phyloP scores from a whole-genome alignment of 2,797 vertebrate genomes.

The Scomberomorus guttatus region DNA sequence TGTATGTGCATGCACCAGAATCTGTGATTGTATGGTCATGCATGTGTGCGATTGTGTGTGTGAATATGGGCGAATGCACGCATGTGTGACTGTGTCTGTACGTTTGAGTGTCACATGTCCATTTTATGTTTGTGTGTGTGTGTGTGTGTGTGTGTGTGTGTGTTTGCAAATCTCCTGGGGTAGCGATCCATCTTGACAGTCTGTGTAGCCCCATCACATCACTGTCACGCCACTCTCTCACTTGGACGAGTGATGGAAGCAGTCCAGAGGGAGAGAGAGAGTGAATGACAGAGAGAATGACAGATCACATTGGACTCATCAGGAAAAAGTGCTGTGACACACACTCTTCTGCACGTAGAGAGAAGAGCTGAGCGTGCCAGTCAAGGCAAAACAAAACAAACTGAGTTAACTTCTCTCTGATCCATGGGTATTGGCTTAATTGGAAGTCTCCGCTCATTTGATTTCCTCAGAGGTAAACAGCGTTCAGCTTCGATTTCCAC shows the following conservation, averaged over 20 bases:
- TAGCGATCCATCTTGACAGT: slow-evolving; percentile 83
- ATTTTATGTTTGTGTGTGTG: slow-evolving; percentile 43
- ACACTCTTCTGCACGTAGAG: slow-evolving; percentile 54
- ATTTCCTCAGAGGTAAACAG: slow-evolving; percentile 62
- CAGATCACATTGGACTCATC: slow-evolving; percentile 76
- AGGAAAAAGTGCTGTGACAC: slow-evolving; percentile 77
- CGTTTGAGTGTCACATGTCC: slow-evolving; percentile 54
- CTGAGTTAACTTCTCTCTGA: slow-evolving; percentile 51
- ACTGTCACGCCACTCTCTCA: slow-evolving; percentile 79
- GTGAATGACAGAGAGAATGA: slow-evolving; percentile 69
- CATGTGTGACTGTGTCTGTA: slow-evolving; percentile 60
- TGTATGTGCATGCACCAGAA: slow-evolving; percentile 42
- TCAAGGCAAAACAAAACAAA: slow-evolving; percentile 61
- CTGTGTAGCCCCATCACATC: slow-evolving; percentile 81
- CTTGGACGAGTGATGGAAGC: slow-evolving; percentile 76
- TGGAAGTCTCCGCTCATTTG: slow-evolving; percentile 57
- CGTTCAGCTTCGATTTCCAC: slow-evolving; percentile 43
- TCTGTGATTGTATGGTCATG: slow-evolving; percentile 72
- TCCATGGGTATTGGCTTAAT: slow-evolving; percentile 60
- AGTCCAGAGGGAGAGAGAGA: slow-evolving; percentile 75
- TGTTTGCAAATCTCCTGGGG: slow-evolving; percentile 71
- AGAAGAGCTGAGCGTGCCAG: slow-evolving; percentile 32
- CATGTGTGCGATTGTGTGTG: slow-evolving; percentile 74
- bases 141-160: slow-evolving; percentile 43
- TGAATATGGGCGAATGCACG: slow-evolving; percentile 70